Percentiles rank a stretch among this genome's conserved stretches.
Evolutionary conservation across 92 coral and sea anemone species (phyloP).

Genomic region (Meandrina meandrites): DNA sequence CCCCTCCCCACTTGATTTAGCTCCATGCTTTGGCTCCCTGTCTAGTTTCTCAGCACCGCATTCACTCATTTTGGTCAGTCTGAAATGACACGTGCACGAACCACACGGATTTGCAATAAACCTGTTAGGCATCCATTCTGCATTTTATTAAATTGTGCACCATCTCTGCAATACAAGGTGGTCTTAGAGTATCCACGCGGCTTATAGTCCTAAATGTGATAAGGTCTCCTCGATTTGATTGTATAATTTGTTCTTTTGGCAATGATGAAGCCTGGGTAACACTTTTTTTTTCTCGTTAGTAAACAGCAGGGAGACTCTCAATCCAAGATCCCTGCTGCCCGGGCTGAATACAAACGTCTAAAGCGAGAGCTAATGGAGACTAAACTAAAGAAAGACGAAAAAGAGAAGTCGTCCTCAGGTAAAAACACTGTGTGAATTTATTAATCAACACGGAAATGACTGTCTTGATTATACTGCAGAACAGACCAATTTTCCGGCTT

Average conservation of each 20-base stretch:
- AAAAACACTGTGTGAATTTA: neutral
- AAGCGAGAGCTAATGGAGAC: conserved; percentile 72
- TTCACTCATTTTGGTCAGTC: neutral
- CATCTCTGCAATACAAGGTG: too few species aligned
- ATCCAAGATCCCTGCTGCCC: conserved; percentile 6
- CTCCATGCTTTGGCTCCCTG: too few species aligned
- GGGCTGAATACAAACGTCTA: conserved; percentile 74
- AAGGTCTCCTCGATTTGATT: neutral
- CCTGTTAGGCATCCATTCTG: too few species aligned
- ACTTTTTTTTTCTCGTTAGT: conserved; percentile 24
- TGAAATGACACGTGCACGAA: too few species aligned
- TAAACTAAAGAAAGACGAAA: conserved; percentile 45
- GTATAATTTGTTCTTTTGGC: neutral
- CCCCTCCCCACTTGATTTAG: too few species aligned
- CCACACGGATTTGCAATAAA: too few species aligned
- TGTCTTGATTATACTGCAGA: neutral
- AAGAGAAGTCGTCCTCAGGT: conserved; percentile 36
- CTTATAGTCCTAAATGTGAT: neutral
- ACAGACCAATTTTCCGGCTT: too few species aligned
- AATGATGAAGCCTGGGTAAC: neutral
- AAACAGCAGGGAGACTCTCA: conserved; percentile 29
- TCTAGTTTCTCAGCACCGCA: neutral
- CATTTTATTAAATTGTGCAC: too few species aligned
- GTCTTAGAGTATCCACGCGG: neutral
- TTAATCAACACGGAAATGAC: neutral